phyloP scores from a whole-genome alignment of 2,888 invertebrate species.

The Chrysolina americana region DNA sequence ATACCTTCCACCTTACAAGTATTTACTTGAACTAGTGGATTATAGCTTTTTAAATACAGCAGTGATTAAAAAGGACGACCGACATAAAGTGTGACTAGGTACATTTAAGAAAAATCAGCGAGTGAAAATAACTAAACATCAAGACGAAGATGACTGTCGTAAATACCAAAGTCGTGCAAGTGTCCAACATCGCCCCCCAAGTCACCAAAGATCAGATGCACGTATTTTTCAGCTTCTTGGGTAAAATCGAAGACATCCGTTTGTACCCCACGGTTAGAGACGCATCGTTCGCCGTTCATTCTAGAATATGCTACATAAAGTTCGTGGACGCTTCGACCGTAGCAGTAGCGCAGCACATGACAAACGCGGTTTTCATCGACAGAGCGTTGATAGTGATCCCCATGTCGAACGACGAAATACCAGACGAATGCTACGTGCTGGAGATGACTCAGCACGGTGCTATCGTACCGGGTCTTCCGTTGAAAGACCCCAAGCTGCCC shows the following conservation, averaged over 20 bases:
- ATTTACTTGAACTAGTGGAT: too few species aligned
- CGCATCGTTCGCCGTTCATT: conserved; percentile 91
- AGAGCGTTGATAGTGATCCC: conserved; percentile 96
- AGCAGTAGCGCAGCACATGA: conserved; percentile 97
- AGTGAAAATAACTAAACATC: neutral
- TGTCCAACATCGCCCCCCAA: conserved; percentile 97
- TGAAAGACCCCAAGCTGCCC: conserved; percentile 89
- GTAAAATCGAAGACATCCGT: conserved; percentile 94
- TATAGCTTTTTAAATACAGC: too few species aligned
- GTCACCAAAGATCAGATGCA: conserved; percentile 98
- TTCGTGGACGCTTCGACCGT: conserved; percentile 91
- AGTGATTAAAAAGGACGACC: too few species aligned
- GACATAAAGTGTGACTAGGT: too few species aligned
- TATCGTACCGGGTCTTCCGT: conserved; percentile 87
- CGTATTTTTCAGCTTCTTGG: conserved; percentile 92
- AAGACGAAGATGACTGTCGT: conserved; percentile 70
- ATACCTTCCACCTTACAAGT: too few species aligned
- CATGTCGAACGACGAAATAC: conserved; percentile 89
- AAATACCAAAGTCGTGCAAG: conserved; percentile 88
- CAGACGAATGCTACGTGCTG: conserved; percentile 94
- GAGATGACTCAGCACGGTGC: conserved; percentile 94
- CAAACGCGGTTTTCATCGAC: conserved; percentile 99
- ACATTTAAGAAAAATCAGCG: too few species aligned
- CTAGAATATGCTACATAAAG: conserved; percentile 96
- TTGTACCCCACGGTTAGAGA: conserved; percentile 94